Evolutionary conservation across 2,797 vertebrate species (phyloP), one percentile per base, ranked within the genome.

Genomic region (Cirrhinus mrigala): DNA sequence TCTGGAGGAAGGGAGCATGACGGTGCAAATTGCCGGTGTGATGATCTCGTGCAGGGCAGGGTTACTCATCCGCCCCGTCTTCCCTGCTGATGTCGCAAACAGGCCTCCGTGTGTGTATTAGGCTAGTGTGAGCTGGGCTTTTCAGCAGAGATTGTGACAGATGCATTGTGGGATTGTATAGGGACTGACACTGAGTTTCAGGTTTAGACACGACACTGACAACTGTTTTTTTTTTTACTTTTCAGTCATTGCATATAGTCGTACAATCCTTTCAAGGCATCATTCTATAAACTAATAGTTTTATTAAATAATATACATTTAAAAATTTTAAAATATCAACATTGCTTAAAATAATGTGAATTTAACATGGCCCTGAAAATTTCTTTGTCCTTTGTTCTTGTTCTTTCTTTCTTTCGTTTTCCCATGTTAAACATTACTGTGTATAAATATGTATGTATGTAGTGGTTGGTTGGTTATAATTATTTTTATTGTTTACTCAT

Each of bases 131-230:
- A 56, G 6, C 48, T 9, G n/a, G 10, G 24, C 8, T 29, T 52
- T 33, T 52, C 48, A 84, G 89, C 87, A 77, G 81, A 83, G 85
- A 64, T 74, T 22, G 54, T 73, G 81, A 33, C 2, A 16, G 85
- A 83, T 81, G 86, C 79, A 83, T 79, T 56, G 29, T 74, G 82
- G 84, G 88, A 83, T 58, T 71, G 50, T 14, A 11, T 6, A 6
- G 48, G 2, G 27, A 33, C 27, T 15, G 3, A 74, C 48, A 33
- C 48, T 52, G 71, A 1, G 4, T 20, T 52, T 48, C 44, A 52
- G 27, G 16, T 52, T 46, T 29, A 20, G 50, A 33, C 48, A 44
- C 33, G 33, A 33, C 33, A 33, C 33, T 33, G 33, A 33, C 33
- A 33, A 33, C 0, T n/a, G n/a, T n/a, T n/a, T n/a, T n/a, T n/a